These are phyloP conservation scores for Drosophila equinoxialis DNA, from an alignment of 1,140 invertebrate genomes.

Conservation along the genomic window DNA sequence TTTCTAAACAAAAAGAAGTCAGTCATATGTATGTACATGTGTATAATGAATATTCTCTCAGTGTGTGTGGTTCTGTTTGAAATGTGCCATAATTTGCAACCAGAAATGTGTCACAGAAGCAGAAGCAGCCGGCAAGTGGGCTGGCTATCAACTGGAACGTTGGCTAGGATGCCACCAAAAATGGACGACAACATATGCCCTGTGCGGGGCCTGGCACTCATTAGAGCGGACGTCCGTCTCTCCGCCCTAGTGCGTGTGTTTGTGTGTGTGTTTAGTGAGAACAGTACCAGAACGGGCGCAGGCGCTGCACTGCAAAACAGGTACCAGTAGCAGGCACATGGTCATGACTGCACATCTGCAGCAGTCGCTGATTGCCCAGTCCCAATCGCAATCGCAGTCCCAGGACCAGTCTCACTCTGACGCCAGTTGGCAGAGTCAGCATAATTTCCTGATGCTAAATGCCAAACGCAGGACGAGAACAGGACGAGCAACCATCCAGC, in stretches of 20 bases:
- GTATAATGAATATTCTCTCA: slow-evolving; percentile 12
- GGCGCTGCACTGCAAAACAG: slow-evolving; percentile 53
- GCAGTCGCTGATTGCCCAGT: slow-evolving; percentile 73
- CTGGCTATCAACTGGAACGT: slow-evolving; percentile 56
- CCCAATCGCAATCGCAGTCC: slow-evolving; percentile 43
- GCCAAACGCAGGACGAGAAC: slow-evolving; percentile 69
- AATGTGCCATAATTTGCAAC: slow-evolving; percentile 79
- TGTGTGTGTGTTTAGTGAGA: slow-evolving; percentile 67
- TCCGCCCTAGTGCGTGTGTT: background rate
- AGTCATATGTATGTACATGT: too few relatives aligned
- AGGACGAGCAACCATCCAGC: slow-evolving; percentile 42
- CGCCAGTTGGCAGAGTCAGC: slow-evolving; percentile 80
- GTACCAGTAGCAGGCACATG: slow-evolving; percentile 59
- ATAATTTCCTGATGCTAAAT: slow-evolving; percentile 83
- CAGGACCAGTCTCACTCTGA: slow-evolving; percentile 32
- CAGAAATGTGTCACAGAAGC: slow-evolving; percentile 76
- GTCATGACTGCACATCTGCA: slow-evolving; percentile 71
- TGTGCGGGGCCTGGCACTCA: slow-evolving; percentile 60
- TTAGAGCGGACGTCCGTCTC: slow-evolving; percentile 59
- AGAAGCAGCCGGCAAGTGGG: slow-evolving; percentile 33
- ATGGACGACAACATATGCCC: slow-evolving; percentile 71
- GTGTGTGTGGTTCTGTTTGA: slow-evolving; percentile 62
- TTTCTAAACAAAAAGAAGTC: background rate
- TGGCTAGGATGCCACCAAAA: slow-evolving; percentile 48
- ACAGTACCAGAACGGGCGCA: slow-evolving; percentile 52